phyloP scores from a whole-genome alignment of 2,797 vertebrate genomes.

The Hydrophis major region DNA sequence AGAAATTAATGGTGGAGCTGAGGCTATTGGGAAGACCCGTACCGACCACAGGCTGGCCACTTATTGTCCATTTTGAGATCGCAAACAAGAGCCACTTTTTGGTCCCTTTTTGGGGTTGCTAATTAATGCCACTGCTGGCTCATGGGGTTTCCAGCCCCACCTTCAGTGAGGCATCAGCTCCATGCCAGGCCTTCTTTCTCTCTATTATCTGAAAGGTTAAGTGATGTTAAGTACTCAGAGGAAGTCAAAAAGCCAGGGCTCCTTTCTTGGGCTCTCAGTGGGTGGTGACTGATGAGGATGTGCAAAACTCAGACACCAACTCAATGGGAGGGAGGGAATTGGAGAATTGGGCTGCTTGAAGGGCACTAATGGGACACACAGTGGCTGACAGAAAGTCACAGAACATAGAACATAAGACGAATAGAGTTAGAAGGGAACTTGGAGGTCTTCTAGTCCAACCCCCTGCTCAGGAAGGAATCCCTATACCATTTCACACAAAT shows the following conservation, averaged over 20 bases:
- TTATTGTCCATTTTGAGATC: background rate
- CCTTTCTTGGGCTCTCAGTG: background rate
- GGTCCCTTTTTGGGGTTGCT: background rate
- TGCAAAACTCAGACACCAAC: background rate
- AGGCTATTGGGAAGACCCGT: background rate
- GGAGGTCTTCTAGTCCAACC: background rate
- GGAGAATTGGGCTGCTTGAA: background rate
- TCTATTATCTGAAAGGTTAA: background rate
- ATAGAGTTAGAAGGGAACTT: background rate
- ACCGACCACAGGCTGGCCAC: background rate
- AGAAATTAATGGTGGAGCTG: background rate
- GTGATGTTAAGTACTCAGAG: background rate
- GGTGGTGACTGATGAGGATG: background rate
- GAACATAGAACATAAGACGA: background rate
- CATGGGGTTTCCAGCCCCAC: background rate
- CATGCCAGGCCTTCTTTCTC: background rate
- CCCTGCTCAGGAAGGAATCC: background rate
- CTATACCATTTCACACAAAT: background rate
- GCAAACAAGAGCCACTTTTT: background rate
- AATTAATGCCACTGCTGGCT: background rate
- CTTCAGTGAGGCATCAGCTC: background rate
- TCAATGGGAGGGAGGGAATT: background rate
- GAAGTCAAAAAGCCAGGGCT: background rate
- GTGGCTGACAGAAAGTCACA: background rate
- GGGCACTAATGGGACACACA: background rate